These are phyloP conservation scores for Aplocera efformata DNA, from an alignment of 2,888 invertebrate genomes.

Conservation along the genomic window DNA sequence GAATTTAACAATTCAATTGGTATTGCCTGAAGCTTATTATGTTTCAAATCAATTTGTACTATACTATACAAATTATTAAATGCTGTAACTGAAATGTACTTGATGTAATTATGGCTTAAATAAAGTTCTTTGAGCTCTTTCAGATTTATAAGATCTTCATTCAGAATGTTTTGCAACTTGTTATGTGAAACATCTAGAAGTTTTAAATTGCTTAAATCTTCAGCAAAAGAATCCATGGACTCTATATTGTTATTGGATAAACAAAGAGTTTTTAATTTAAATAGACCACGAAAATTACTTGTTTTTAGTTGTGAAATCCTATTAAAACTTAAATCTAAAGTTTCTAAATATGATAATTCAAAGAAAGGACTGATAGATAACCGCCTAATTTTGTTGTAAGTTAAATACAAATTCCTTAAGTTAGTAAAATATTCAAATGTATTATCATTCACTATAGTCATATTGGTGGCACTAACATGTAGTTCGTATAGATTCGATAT, in stretches of 20 bases:
- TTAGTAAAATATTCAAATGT: conserved; percentile 87
- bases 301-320: conserved; percentile 90
- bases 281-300: conserved; percentile 90
- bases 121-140: conserved; percentile 89
- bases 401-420: conserved; percentile 88
- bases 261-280: conserved; percentile 87
- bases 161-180: conserved; percentile 88
- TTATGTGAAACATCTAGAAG: conserved; percentile 91
- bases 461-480: conserved; percentile 65
- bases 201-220: conserved; percentile 87
- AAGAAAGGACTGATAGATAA: conserved; percentile 92
- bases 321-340: conserved; percentile 90
- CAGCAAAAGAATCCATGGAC: conserved; percentile 89
- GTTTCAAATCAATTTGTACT: conserved; percentile 87
- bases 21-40: conserved; percentile 90
- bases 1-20: conserved; percentile 89
- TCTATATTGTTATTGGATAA: conserved; percentile 91
- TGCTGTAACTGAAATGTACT: conserved; percentile 88
- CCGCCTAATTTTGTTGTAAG: conserved; percentile 87
- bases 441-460: conserved; percentile 81
- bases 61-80: conserved; percentile 89
- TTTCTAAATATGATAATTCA: conserved; percentile 86
- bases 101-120: conserved; percentile 90
- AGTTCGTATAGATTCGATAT: conserved; percentile 67
- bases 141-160: conserved; percentile 88